Percentiles rank a stretch among this genome's conserved stretches.
Conservation (phyloP, 2,888 invertebrate genomes). For the Catocala fraxini region DNA sequence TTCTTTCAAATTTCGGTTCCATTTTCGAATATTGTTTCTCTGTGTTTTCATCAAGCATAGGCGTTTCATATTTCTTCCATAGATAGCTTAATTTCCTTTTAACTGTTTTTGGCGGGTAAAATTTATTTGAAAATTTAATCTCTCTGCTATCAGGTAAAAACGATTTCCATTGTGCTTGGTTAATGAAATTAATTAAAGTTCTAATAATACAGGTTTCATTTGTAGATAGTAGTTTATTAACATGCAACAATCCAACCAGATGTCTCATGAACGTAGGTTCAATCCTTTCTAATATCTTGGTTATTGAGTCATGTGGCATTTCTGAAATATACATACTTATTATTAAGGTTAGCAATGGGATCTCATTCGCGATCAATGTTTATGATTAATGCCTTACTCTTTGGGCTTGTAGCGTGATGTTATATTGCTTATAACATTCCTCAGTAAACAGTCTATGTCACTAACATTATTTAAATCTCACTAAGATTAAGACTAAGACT, state of each 20-base stretch:
- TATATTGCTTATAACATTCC: too few relatives aligned
- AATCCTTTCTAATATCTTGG: slow-evolving; percentile 69
- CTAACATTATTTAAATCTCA: too few relatives aligned
- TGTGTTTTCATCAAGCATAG: slow-evolving; percentile 15
- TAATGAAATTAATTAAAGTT: slow-evolving; percentile 64
- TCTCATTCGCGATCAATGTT: too few relatives aligned
- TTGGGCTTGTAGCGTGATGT: too few relatives aligned
- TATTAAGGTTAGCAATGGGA: too few relatives aligned
- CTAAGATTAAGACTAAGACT: too few relatives aligned
- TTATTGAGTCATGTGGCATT: slow-evolving; percentile 66
- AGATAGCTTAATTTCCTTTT: slow-evolving; percentile 59
- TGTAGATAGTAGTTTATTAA: slow-evolving; percentile 59
- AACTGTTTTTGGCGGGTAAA: slow-evolving; percentile 50
- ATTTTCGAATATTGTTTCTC: slow-evolving; percentile 58
- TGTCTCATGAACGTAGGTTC: slow-evolving; percentile 75
- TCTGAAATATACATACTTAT: slow-evolving; percentile 59
- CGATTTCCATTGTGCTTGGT: slow-evolving; percentile 59
- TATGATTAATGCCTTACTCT: too few relatives aligned
- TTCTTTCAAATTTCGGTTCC: slow-evolving; percentile 25
- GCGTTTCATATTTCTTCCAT: slow-evolving; percentile 52
- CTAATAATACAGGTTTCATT: slow-evolving; percentile 63
- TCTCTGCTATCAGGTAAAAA: slow-evolving; percentile 50
- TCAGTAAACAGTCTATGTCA: too few relatives aligned
- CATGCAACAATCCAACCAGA: slow-evolving; percentile 62
- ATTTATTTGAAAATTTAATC: slow-evolving; percentile 49